Base-by-base conservation (phyloP, 1,140 invertebrate species). In the Zaprionus taronus region DNA sequence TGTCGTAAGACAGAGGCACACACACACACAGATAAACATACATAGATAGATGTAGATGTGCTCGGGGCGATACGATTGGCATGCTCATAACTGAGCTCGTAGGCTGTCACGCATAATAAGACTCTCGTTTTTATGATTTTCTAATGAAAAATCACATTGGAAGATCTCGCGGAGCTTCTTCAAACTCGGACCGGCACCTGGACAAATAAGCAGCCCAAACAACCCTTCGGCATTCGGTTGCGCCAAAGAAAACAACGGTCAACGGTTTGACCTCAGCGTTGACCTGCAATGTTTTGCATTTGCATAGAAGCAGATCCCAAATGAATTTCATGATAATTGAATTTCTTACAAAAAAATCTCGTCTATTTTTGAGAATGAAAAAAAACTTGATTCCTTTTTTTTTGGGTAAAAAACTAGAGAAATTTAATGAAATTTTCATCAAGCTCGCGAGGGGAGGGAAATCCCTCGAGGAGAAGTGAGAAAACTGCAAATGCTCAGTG, bases 91-190 rank as follows among this genome's bases (percentile, higher is more conserved):
- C 47, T 34, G 28, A 31, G 57, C 60, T 58, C 63, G 49, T 58
- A 15, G 63, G 41, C 82, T 83, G 86, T 91, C 86, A 91, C 86
- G 82, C 80, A 91, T 82, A 82, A 90, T 82, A 85, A 82, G 79
- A 57, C 41, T 58, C 62, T 80, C 55, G 80, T 80, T 91, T 85
- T 85, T 84, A 85, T 89, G 84, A 76, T 75, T 91, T 91, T 80
- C 78, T 75, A 89, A 90, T 90, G 84, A 89, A 90, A 89, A 89
- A 81, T 89, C 79, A 63, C 62, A 75, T 55, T 67, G 22, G 49
- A 67, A 75, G 76, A 83, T 85, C 77, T 83, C 28, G 63, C 80
- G 75, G n/a, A 47, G 41, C 15, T n/a, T 44, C 71, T 74, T 81
- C 71, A 34, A 3, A 34, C 31, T 34, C 31, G 56, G 56, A 36